Conservation (phyloP, 2,113 vertebrate species). For the Mus pahari region DNA sequence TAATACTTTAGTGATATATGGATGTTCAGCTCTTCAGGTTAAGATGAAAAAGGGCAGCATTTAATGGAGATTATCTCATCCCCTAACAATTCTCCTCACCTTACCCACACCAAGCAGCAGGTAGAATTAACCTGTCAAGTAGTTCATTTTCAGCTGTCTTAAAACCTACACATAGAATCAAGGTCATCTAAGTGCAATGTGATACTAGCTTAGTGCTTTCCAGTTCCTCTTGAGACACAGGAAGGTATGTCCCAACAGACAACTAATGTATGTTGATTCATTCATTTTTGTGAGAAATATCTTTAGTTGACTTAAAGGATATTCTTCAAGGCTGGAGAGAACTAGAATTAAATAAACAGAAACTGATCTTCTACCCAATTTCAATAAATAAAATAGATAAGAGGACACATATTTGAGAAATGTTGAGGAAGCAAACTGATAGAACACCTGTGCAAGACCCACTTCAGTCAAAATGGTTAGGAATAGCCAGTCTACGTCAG, state of each 20-base stretch:
- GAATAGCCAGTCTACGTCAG: not conserved
- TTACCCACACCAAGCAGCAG: accelerated
- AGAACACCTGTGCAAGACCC: not conserved
- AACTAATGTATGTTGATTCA: not conserved
- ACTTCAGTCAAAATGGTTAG: not conserved
- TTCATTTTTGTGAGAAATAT: not conserved
- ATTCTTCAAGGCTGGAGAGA: not conserved
- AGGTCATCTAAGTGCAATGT: not conserved
- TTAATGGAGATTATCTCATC: accelerated
- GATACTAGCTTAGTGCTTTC: not conserved
- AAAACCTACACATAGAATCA: not conserved
- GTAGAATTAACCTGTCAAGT: not conserved
- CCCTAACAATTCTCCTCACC: not conserved
- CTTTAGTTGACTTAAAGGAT: not conserved
- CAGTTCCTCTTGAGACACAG: not conserved
- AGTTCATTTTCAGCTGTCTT: not conserved
- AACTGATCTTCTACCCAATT: not conserved
- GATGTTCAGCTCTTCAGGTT: not conserved
- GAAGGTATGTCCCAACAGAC: not conserved
- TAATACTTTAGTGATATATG: too few species aligned
- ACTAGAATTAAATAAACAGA: not conserved
- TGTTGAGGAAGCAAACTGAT: not conserved
- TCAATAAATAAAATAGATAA: not conserved
- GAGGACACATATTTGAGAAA: not conserved
- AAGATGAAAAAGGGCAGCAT: accelerated